Percentiles rank a stretch among this genome's conserved stretches.
Conservation (phyloP, 2,113 vertebrate species). For the Corydoras maculifer region DNA sequence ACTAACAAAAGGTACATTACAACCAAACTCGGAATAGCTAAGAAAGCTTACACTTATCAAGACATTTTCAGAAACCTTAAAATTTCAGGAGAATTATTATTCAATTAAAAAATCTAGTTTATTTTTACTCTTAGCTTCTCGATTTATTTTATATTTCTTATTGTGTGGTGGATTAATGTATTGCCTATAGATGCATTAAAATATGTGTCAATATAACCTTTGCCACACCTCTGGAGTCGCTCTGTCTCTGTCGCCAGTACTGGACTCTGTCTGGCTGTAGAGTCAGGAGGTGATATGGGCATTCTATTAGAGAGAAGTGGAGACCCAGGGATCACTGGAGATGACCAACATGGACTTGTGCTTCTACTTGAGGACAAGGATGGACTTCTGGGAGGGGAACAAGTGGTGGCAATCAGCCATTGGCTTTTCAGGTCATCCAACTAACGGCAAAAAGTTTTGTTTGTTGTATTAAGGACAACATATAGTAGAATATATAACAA, state of each 20-base stretch:
- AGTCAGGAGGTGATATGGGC: constrained; percentile 46
- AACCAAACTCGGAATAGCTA: too few relatives aligned
- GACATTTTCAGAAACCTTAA: too few relatives aligned
- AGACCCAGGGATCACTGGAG: constrained; percentile 60
- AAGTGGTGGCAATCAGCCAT: constrained; percentile 55
- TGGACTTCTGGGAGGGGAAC: constrained; percentile 42
- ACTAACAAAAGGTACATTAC: neutral
- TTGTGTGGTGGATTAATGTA: too few relatives aligned
- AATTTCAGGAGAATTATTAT: too few relatives aligned
- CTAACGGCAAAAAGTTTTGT: constrained; percentile 48
- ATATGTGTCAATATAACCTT: too few relatives aligned
- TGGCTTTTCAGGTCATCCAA: constrained; percentile 62
- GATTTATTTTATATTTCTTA: too few relatives aligned
- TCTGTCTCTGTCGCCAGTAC: constrained; percentile 57
- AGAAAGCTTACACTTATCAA: too few relatives aligned
- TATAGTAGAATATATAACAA: too few relatives aligned
- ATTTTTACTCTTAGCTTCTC: too few relatives aligned
- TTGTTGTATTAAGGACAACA: neutral
- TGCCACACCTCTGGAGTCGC: constrained; percentile 60
- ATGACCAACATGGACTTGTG: constrained; percentile 56
- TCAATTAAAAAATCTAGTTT: too few relatives aligned
- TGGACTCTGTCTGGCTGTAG: constrained; percentile 43
- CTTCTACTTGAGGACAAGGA: constrained; percentile 41
- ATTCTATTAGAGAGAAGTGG: constrained; percentile 57
- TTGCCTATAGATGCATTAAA: neutral